Conservation (phyloP, 2,113 vertebrate species). For the Bettongia penicillata region DNA sequence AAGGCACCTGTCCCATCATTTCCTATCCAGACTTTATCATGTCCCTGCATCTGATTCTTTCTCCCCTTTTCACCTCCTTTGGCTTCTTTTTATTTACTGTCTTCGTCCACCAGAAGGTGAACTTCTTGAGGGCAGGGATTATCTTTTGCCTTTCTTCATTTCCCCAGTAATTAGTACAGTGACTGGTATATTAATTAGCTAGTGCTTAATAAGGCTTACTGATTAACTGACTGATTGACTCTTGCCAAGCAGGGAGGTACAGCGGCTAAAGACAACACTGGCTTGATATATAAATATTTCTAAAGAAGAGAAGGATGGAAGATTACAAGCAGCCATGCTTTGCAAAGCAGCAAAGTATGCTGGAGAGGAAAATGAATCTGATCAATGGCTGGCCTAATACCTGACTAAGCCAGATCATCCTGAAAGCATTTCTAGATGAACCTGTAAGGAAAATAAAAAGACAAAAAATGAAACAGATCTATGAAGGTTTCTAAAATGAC, state of each 20-base stretch:
- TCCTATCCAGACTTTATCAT: background rate
- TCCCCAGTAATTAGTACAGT: background rate
- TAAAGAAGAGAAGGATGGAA: background rate
- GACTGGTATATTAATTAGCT: background rate
- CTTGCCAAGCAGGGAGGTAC: background rate
- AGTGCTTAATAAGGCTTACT: background rate
- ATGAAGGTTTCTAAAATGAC: background rate
- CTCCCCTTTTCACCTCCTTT: background rate
- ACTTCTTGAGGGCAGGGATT: background rate
- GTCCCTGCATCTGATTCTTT: background rate
- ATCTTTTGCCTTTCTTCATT: background rate
- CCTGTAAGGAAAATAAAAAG: background rate
- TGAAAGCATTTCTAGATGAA: background rate
- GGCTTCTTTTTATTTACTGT: background rate
- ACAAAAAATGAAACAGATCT: background rate
- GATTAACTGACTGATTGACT: background rate
- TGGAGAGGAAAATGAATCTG: background rate
- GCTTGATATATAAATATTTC: background rate
- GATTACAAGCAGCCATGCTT: constrained; percentile 74
- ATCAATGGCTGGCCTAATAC: background rate
- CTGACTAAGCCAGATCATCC: background rate
- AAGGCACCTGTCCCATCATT: background rate
- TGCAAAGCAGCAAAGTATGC: background rate
- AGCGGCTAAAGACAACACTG: background rate
- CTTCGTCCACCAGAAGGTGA: background rate